These are phyloP conservation scores for Perognathus longimembris DNA, from an alignment of 2,113 vertebrate species.

Conservation along the genomic window DNA sequence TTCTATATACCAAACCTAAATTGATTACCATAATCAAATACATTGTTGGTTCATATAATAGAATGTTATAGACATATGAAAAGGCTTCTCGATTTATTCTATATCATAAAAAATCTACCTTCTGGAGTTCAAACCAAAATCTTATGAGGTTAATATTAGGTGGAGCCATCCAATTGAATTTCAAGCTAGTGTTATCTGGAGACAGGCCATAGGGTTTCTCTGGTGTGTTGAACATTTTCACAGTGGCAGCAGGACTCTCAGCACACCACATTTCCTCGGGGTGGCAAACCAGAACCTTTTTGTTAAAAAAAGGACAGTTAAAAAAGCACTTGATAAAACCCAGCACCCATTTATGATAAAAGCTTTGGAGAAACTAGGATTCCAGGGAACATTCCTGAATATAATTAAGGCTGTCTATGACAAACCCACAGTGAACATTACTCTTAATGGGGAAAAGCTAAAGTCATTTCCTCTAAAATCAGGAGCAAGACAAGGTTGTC, in stretches of 20 bases:
- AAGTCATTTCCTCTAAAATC: too few species aligned
- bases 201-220: conserved; percentile 78
- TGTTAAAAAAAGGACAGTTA: background rate
- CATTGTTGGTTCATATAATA: background rate
- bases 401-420: too few species aligned
- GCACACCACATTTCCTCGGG: conserved; percentile 84
- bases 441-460: too few species aligned
- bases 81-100: background rate
- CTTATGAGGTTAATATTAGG: conserved; percentile 71
- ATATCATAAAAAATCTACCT: conserved; percentile 79
- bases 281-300: conserved; percentile 87
- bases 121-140: conserved; percentile 85
- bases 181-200: conserved; percentile 83
- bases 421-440: too few species aligned
- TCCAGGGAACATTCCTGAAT: too few species aligned
- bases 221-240: conserved; percentile 83
- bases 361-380: too few species aligned
- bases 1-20: conserved; percentile 1
- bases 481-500: too few species aligned
- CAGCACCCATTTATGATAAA: too few species aligned
- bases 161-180: conserved; percentile 84
- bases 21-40: background rate
- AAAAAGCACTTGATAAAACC: too few species aligned
- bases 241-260: conserved; percentile 75
- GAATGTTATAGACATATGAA: background rate